These are phyloP conservation scores for Zaprionus vittiger DNA, from an alignment of 1,140 invertebrate genomes.

Conservation along the genomic window DNA sequence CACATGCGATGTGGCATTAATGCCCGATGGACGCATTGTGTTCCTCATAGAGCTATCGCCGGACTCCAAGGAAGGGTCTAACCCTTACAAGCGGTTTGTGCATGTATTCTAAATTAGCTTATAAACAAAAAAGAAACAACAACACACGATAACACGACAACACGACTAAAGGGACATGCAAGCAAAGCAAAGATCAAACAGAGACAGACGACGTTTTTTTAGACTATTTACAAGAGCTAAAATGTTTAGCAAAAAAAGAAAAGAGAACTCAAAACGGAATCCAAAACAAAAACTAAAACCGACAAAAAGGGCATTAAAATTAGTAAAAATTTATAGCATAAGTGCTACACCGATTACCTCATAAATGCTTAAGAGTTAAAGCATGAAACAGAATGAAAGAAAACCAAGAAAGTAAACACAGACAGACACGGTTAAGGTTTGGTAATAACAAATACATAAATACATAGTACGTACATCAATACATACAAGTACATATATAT, in stretches of 20 bases:
- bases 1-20: conserved; percentile 86
- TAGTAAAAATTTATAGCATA: conserved; percentile 81
- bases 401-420: neutral
- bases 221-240: conserved; percentile 73
- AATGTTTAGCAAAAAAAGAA: conserved; percentile 48
- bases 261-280: conserved; percentile 46
- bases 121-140: conserved; percentile 32
- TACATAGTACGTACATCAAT: conserved; percentile 67
- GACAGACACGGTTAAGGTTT: conserved; percentile 60
- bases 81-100: conserved; percentile 87
- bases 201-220: conserved; percentile 61
- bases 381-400: neutral
- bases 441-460: conserved; percentile 48
- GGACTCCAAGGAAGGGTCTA: conserved; percentile 86
- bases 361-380: conserved; percentile 78
- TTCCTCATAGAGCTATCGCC: conserved; percentile 87
- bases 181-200: conserved; percentile 16
- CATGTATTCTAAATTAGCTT: conserved; percentile 83
- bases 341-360: conserved; percentile 83
- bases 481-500: conserved; percentile 50
- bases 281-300: conserved; percentile 12
- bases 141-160: conserved; percentile 3
- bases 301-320: conserved; percentile 61
- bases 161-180: conserved; percentile 5
- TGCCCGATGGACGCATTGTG: conserved; percentile 86